Conservation (phyloP, 2,888 invertebrate genomes). For the Ormyrus labotus region DNA sequence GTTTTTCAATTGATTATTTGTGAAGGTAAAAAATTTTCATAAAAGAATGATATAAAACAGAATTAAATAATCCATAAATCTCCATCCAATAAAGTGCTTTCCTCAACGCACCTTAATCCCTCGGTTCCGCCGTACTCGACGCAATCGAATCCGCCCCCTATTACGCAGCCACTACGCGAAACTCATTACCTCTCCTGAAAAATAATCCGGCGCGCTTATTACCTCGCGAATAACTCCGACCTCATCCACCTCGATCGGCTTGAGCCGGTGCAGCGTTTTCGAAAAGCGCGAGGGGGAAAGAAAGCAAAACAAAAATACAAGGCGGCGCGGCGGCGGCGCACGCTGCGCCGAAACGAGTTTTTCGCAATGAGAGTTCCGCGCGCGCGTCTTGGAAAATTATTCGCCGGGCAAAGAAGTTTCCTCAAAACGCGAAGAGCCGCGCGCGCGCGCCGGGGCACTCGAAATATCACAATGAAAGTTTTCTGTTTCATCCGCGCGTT, state of each 20-base stretch:
- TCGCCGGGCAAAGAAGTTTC: neutral
- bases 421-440: neutral
- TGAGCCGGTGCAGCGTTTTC: constrained; percentile 2
- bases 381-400: constrained; percentile 32
- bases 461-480: constrained; percentile 47
- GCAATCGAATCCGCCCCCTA: neutral
- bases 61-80: no score
- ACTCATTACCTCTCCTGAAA: constrained; percentile 18
- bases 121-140: no score
- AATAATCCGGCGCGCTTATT: constrained; percentile 24
- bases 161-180: constrained; percentile 4
- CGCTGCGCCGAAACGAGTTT: constrained; percentile 12
- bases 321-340: no score
- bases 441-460: neutral
- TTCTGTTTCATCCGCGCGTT: constrained; percentile 32
- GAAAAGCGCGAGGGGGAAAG: neutral
- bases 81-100: no score
- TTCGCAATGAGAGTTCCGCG: neutral
- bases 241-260: constrained; percentile 18
- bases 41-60: no score
- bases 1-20: no score
- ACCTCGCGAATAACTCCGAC: neutral
- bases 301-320: constrained; percentile 9
- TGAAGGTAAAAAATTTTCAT: no score
- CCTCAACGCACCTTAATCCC: no score